These are phyloP conservation scores for Clarias magur DNA, from an alignment of 2,113 vertebrate species.

Conservation along the genomic window DNA sequence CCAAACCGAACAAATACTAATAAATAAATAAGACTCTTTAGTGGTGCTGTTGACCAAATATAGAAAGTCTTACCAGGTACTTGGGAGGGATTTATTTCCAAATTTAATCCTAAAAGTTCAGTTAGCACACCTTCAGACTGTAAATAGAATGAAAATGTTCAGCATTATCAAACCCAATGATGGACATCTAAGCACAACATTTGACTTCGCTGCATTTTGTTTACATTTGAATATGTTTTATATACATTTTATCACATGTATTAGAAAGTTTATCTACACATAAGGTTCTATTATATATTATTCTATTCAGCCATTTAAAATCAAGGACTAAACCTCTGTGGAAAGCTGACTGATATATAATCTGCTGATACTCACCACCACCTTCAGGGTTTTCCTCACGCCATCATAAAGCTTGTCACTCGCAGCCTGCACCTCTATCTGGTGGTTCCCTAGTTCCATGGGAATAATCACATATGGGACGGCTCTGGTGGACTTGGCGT, in stretches of 20 bases:
- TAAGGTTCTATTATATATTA: too few relatives aligned
- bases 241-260: too few relatives aligned
- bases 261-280: too few relatives aligned
- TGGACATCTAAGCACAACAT: too few relatives aligned
- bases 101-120: background rate
- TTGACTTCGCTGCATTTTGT: too few relatives aligned
- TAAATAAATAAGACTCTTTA: too few relatives aligned
- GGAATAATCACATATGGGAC: conserved; percentile 77
- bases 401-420: conserved; percentile 25
- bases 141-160: background rate
- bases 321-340: background rate
- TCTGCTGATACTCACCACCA: conserved; percentile 47
- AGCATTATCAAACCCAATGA: background rate
- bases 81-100: conserved; percentile 37
- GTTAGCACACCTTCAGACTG: conserved; percentile 41
- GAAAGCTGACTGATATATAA: background rate
- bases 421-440: conserved; percentile 69
- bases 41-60: too few relatives aligned
- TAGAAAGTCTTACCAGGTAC: conserved; percentile 31
- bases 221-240: too few relatives aligned
- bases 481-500: conserved; percentile 48
- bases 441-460: conserved; percentile 66
- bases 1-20: too few relatives aligned
- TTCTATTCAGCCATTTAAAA: too few relatives aligned
- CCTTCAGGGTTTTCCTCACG: conserved; percentile 41